These are phyloP conservation scores for Oplegnathus fasciatus DNA, from an alignment of 2,113 vertebrate species.

Conservation along the genomic window DNA sequence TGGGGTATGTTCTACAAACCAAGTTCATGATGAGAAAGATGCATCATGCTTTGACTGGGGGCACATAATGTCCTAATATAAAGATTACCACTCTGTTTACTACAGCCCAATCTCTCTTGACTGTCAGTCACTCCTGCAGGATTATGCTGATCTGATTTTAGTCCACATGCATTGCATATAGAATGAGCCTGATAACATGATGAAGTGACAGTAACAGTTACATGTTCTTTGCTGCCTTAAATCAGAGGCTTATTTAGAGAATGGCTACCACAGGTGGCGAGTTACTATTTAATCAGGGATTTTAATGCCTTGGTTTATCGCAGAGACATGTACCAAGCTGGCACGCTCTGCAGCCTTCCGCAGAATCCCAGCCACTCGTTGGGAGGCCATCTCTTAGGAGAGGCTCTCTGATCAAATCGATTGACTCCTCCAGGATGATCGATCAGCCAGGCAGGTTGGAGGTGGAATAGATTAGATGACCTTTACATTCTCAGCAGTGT, in stretches of 20 bases:
- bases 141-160: constrained; percentile 71
- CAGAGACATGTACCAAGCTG: constrained; percentile 72
- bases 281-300: constrained; percentile 76
- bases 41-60: constrained; percentile 72
- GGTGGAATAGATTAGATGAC: constrained; percentile 80
- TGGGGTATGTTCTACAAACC: constrained; percentile 82
- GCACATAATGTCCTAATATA: constrained; percentile 78
- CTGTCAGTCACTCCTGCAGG: constrained; percentile 66
- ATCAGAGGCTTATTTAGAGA: constrained; percentile 58
- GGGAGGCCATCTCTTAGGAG: constrained; percentile 71
- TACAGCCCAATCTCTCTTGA: constrained; percentile 65
- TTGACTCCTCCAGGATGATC: constrained; percentile 76
- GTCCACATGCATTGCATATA: constrained; percentile 61
- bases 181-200: constrained; percentile 53
- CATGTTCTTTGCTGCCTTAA: constrained; percentile 48
- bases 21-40: constrained; percentile 76
- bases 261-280: constrained; percentile 66
- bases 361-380: constrained; percentile 52
- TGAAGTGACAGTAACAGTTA: constrained; percentile 51
- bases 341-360: constrained; percentile 47
- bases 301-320: constrained; percentile 75
- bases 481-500: constrained; percentile 70
- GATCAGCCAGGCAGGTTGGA: constrained; percentile 73
- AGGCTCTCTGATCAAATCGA: constrained; percentile 79
- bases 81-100: constrained; percentile 81